Evolutionary conservation across 2,113 vertebrate genomes (phyloP).

Genomic region (Rhinoptilus africanus): DNA sequence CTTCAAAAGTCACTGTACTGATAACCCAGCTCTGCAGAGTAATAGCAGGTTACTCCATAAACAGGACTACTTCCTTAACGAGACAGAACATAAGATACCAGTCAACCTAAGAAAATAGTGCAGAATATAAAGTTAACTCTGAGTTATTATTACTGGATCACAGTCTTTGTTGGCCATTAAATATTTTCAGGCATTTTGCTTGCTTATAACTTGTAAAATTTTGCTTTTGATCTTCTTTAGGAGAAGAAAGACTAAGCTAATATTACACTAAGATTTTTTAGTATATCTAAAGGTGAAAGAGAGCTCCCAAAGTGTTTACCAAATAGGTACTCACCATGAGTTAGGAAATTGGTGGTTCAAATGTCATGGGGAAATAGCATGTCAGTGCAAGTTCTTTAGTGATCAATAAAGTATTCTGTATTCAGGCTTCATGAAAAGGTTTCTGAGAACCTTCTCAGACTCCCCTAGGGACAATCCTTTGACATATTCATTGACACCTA

Average conservation of each 20-base stretch:
- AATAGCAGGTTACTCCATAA: background rate
- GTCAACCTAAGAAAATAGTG: background rate
- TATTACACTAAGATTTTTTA: background rate
- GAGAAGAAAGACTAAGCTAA: background rate
- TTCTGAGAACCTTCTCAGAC: slow-evolving; percentile 28
- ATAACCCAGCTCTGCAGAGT: background rate
- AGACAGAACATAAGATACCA: background rate
- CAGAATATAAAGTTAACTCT: background rate
- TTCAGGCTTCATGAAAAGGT: slow-evolving; percentile 71
- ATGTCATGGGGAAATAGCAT: slow-evolving; percentile 69
- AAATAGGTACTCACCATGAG: slow-evolving; percentile 1
- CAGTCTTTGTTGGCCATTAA: background rate
- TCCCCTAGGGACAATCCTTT: slow-evolving; percentile 67
- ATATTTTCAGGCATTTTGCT: background rate
- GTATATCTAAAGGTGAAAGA: background rate
- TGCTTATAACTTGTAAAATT: background rate
- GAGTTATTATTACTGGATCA: background rate
- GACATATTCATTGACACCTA: slow-evolving; percentile 62
- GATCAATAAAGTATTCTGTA: slow-evolving; percentile 75
- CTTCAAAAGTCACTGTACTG: background rate
- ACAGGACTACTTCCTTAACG: background rate
- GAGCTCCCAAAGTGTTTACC: background rate
- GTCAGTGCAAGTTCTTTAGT: slow-evolving; percentile 72
- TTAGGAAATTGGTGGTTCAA: slow-evolving; percentile 62
- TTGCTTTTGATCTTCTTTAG: background rate